Evolutionary conservation across 2,888 invertebrate species (phyloP), one percentile per base, ranked within the genome.

Genomic region (Ceraclea dissimilis): DNA sequence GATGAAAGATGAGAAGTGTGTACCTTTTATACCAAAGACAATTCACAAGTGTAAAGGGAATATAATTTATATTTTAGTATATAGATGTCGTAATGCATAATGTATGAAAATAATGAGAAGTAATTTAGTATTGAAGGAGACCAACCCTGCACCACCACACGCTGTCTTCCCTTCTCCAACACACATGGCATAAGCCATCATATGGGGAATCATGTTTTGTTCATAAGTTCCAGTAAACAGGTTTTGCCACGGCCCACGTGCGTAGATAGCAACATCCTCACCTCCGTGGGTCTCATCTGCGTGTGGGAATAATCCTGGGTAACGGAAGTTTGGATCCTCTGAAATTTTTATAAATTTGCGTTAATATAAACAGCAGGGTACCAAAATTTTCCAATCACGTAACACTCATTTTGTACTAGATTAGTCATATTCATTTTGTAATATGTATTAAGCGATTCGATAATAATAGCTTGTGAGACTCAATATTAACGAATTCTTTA

Each of bases 181-280:
- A 68, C 87, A 87, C 21, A 83, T 77, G 0, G 87, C 87, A 68
- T 82, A 89, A 5, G 77, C 82, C 75, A 87, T 82, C 52, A 85
- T 82, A 70, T 89, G 84, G 8, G 90, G 86, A 60, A 92, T 82
- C 66, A 81, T 84, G 67, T 82, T 84, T 73, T 91, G 88, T 68
- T 92, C 88, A 67, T 84, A 83, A 48, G 82, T 79, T 6, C 90
- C 89, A 11, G 84, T 78, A 69, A 91, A 87, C 59, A 91, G 73
- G 67, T 85, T 84, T 31, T 88, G 78, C 75, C 83, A 84, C 2
- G 88, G 88, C 53, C 84, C 91, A 52, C 71, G 70, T 63, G 84
- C 83, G 70, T 82, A 88, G 49, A 90, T 83, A 0, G 81, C 81
- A 31, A 90, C 89, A 73, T 90, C 90, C 63, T 90, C 90, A 1